Conservation (phyloP, 2,888 invertebrate genomes). For the Calameuta filiformis region DNA sequence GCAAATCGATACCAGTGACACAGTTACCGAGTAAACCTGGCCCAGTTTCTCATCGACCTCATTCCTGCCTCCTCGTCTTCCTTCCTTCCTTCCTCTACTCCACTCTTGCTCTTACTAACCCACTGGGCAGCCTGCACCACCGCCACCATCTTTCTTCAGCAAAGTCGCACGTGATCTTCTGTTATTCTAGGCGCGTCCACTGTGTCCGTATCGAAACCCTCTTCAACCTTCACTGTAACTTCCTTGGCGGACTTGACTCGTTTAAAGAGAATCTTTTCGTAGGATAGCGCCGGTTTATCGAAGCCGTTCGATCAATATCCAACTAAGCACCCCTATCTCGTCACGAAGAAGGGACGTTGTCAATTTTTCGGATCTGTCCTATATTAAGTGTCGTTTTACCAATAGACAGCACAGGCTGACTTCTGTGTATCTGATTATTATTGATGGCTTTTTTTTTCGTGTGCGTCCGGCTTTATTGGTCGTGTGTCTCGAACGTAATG, state of each 20-base stretch:
- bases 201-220: neutral
- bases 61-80: conserved; percentile 39
- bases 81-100: conserved; percentile 21
- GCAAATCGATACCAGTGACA: conserved; percentile 61
- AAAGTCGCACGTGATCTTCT: neutral
- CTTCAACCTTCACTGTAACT: neutral
- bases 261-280: neutral
- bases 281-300: neutral
- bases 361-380: neutral
- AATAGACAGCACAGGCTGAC: neutral
- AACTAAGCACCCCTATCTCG: neutral
- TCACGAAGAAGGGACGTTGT: neutral
- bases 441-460: neutral
- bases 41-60: conserved; percentile 59
- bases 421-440: neutral
- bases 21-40: conserved; percentile 66
- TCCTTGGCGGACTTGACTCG: neutral
- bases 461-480: neutral
- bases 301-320: neutral
- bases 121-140: neutral
- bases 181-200: neutral
- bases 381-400: neutral
- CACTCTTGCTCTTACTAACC: neutral
- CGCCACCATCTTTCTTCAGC: neutral
- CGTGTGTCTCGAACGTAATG: neutral